These are phyloP conservation scores for Myripristis murdjan DNA, from an alignment of 2,797 vertebrate species.

Conservation along the genomic window DNA sequence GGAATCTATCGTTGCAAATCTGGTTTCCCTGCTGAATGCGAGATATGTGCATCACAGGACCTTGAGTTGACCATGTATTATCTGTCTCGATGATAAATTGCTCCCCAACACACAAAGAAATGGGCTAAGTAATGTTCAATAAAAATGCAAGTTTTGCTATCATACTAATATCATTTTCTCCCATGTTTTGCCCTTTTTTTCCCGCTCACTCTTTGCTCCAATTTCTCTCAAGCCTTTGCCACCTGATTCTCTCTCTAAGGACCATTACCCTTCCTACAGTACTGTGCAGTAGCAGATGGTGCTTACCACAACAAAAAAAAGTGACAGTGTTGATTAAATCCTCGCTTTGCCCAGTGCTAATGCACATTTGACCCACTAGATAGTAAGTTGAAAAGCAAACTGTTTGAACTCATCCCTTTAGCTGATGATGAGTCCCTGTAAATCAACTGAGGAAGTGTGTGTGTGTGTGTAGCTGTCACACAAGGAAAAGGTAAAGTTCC, in stretches of 20 bases:
- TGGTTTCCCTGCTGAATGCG: conserved; percentile 14
- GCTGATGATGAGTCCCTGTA: conserved; percentile 36
- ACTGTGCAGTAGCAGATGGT: background rate
- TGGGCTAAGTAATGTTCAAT: conserved; percentile 65
- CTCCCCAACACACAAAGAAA: conserved; percentile 48
- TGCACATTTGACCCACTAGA: conserved; percentile 1
- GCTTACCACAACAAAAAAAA: conserved; percentile 32
- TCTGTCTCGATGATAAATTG: conserved; percentile 66
- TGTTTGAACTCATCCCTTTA: conserved; percentile 38
- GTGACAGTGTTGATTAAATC: conserved; percentile 37
- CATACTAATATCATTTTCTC: conserved; percentile 34
- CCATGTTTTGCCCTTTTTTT: conserved; percentile 1
- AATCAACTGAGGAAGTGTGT: background rate
- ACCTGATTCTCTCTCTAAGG: conserved; percentile 4
- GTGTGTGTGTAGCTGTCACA: conserved; percentile 15
- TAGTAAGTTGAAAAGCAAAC: conserved; percentile 26
- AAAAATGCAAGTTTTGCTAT: conserved; percentile 62
- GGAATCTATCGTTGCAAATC: background rate
- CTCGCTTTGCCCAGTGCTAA: conserved; percentile 15
- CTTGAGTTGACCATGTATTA: conserved; percentile 30
- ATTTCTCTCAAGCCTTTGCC: conserved; percentile 2
- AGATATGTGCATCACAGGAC: conserved; percentile 18
- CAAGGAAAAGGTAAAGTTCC: conserved; percentile 24
- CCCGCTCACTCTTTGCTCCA: background rate
- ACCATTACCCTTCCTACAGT: conserved; percentile 26